Percentiles rank a stretch among this genome's conserved stretches.
These are phyloP conservation scores for Motacilla tschutschensis DNA, from an alignment of 2,113 vertebrate species.

Conservation along the genomic window DNA sequence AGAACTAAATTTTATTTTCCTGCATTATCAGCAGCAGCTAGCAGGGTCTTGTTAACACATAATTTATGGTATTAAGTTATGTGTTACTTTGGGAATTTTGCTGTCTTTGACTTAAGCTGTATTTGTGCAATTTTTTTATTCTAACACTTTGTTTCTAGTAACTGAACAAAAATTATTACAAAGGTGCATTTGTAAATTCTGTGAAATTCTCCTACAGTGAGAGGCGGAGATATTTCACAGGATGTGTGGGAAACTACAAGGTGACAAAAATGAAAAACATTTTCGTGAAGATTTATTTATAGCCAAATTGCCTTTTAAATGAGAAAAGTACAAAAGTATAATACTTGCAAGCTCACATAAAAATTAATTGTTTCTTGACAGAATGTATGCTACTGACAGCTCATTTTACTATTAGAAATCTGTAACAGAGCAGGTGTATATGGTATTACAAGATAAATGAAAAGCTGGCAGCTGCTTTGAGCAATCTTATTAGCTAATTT, in stretches of 20 bases:
- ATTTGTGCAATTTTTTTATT: conserved; percentile 18
- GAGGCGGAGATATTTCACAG: background rate
- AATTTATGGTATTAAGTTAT: background rate
- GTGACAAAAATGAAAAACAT: conserved; percentile 31
- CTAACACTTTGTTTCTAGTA: conserved; percentile 2
- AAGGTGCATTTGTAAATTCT: conserved; percentile 17
- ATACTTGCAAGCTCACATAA: background rate
- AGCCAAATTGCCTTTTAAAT: conserved; percentile 27
- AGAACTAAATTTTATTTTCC: background rate
- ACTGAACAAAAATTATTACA: background rate
- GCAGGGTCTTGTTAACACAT: background rate
- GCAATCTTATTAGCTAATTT: background rate
- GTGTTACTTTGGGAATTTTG: background rate
- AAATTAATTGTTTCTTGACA: conserved; percentile 34
- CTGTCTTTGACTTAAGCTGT: background rate
- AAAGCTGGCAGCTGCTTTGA: background rate
- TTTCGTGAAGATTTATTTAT: conserved; percentile 43
- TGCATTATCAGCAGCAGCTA: background rate
- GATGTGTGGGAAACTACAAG: background rate
- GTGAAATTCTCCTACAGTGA: background rate
- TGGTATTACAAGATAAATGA: background rate
- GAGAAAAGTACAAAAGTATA: conserved; percentile 7
- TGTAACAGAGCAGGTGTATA: background rate
- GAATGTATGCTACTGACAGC: background rate
- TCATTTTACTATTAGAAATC: conserved; percentile 12